A percentile compares a stretch with the other conserved stretches of the same genome.
Conservation (phyloP, 1,140 invertebrate genomes). For the Papilio machaon region DNA sequence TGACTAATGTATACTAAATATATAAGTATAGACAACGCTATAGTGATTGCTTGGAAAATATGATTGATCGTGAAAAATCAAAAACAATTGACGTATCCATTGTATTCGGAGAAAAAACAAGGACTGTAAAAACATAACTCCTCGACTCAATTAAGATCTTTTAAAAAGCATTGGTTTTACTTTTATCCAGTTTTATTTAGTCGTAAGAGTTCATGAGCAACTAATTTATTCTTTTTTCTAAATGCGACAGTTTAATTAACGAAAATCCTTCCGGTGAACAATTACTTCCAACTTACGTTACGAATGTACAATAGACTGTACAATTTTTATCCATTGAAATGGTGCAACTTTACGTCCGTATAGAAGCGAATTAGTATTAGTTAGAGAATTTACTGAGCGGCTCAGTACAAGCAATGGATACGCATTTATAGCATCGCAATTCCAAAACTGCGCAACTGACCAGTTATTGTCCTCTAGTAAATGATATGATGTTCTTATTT, state of each 20-base stretch:
- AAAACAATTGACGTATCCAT: too few relatives aligned
- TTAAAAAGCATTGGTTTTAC: too few relatives aligned
- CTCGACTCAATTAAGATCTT: too few relatives aligned
- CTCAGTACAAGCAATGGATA: constrained; percentile 22
- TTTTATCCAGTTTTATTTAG: too few relatives aligned
- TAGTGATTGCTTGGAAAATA: too few relatives aligned
- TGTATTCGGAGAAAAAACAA: too few relatives aligned
- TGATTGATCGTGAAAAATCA: too few relatives aligned
- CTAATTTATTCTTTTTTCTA: neutral
- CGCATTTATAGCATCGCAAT: constrained; percentile 20
- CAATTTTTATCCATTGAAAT: constrained; percentile 7
- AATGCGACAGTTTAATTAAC: neutral
- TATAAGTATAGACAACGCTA: too few relatives aligned
- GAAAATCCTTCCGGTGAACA: neutral
- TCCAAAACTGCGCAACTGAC: neutral
- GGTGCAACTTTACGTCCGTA: constrained; percentile 3
- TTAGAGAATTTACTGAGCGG: constrained; percentile 23
- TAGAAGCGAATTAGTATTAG: constrained; percentile 20
- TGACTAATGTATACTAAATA: too few relatives aligned
- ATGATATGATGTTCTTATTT: neutral
- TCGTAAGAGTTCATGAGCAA: too few relatives aligned
- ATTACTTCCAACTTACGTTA: neutral
- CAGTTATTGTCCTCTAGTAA: constrained; percentile 2
- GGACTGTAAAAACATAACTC: too few relatives aligned
- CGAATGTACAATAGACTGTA: neutral